phyloP scores from a whole-genome alignment of 1,140 invertebrate species.

The Lamellibrachia luymesi region DNA sequence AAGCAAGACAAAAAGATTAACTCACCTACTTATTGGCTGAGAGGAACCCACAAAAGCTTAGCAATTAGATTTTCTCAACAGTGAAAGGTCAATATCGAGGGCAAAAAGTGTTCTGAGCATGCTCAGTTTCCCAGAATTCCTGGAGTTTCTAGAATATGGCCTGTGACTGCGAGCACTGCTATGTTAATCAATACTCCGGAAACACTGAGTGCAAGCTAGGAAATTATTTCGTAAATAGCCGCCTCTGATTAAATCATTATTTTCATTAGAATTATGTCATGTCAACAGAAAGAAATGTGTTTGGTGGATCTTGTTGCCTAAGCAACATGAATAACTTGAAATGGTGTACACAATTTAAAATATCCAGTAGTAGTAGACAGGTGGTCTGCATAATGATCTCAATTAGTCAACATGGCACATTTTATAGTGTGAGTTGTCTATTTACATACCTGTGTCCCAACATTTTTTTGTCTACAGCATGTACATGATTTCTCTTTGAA shows the following conservation, averaged over 20 bases:
- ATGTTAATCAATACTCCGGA: constrained; percentile 5
- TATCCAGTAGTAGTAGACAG: not conserved
- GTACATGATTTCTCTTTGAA: not conserved
- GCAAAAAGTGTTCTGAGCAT: not conserved
- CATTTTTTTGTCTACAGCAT: not conserved
- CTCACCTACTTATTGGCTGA: not conserved
- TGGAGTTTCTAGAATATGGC: not conserved
- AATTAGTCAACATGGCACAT: not conserved
- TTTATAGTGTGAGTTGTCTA: not conserved
- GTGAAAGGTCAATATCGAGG: not conserved
- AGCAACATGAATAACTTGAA: not conserved
- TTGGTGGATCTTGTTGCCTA: not conserved
- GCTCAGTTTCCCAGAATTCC: not conserved
- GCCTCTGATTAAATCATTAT: not conserved
- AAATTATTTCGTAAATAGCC: not conserved
- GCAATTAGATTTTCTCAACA: not conserved
- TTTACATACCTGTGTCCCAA: not conserved
- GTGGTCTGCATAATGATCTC: not conserved
- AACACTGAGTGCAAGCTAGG: not conserved
- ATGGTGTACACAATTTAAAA: not conserved
- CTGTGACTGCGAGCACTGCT: not conserved
- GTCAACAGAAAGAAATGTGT: not conserved
- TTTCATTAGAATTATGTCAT: not conserved
- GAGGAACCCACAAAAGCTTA: not conserved
- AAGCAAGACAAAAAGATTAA: not conserved